Percentiles rank a stretch among this genome's conserved stretches.
Evolutionary conservation across 2,113 vertebrate species (phyloP).

Genomic region (Camelus bactrianus): DNA sequence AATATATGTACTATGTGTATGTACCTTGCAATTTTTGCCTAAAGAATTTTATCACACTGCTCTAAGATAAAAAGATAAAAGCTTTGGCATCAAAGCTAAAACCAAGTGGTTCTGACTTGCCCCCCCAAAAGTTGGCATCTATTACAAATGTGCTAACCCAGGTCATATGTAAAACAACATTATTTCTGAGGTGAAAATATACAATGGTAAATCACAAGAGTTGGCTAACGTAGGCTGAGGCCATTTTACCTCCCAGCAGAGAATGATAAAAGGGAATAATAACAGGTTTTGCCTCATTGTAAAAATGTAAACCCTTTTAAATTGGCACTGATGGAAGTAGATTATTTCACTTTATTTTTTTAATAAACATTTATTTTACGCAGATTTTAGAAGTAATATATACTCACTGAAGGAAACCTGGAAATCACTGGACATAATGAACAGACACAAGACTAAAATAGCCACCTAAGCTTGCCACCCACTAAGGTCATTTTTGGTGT

Average conservation of each 20-base stretch:
- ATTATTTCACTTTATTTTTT: slow-evolving; percentile 15
- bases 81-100: slow-evolving; percentile 33
- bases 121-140: neutral
- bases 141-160: neutral
- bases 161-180: neutral
- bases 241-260: neutral
- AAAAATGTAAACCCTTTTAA: slow-evolving; percentile 50
- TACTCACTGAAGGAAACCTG: neutral
- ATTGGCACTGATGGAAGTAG: neutral
- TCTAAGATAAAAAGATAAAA: slow-evolving; percentile 47
- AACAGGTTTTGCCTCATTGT: neutral
- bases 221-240: neutral
- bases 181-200: slow-evolving; percentile 22
- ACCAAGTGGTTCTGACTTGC: neutral
- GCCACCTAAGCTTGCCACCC: neutral
- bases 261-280: neutral
- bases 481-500: neutral
- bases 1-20: neutral
- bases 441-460: neutral
- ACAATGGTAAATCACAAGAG: slow-evolving; percentile 28
- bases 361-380: slow-evolving; percentile 41
- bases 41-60: slow-evolving; percentile 25
- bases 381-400: slow-evolving; percentile 33
- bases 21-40: neutral
- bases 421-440: slow-evolving; percentile 48